phyloP scores from a whole-genome alignment of 1,140 invertebrate species.

The Lepidostoma basale region DNA sequence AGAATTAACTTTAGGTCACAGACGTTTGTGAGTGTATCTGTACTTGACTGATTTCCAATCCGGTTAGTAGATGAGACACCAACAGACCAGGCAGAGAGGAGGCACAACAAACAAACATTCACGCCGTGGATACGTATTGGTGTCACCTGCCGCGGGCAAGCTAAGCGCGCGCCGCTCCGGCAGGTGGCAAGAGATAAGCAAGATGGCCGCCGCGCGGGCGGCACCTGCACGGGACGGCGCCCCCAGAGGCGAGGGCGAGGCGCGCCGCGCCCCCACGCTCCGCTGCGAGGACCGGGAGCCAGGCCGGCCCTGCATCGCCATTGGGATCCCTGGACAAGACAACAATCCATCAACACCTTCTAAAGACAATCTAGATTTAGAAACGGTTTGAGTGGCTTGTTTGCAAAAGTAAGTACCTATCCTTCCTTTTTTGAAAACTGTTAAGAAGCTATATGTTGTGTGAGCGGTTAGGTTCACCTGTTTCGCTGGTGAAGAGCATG shows the following conservation, averaged over 20 bases:
- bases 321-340: constrained; percentile 61
- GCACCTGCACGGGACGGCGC: constrained; percentile 77
- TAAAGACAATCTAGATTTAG: no score
- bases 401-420: no score
- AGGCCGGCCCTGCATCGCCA: constrained; percentile 68
- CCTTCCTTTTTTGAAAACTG: no score
- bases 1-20: no score
- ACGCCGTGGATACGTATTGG: constrained; percentile 56
- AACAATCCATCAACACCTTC: no score
- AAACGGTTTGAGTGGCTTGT: no score
- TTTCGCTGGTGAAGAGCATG: constrained; percentile 81
- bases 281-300: constrained; percentile 73
- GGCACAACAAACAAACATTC: constrained; percentile 53
- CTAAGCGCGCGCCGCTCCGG: constrained; percentile 61
- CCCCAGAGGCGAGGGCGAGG: constrained; percentile 66
- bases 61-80: constrained; percentile 51
- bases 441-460: no score
- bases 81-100: constrained; percentile 41
- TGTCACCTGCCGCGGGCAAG: constrained; percentile 62
- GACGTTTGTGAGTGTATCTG: no score
- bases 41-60: no score
- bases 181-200: constrained; percentile 86
- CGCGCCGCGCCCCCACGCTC: constrained; percentile 67
- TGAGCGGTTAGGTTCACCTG: no score
- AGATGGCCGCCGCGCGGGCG: constrained; percentile 86